Base-by-base conservation (phyloP, 2,797 vertebrate genomes). In the Dallia pectoralis region DNA sequence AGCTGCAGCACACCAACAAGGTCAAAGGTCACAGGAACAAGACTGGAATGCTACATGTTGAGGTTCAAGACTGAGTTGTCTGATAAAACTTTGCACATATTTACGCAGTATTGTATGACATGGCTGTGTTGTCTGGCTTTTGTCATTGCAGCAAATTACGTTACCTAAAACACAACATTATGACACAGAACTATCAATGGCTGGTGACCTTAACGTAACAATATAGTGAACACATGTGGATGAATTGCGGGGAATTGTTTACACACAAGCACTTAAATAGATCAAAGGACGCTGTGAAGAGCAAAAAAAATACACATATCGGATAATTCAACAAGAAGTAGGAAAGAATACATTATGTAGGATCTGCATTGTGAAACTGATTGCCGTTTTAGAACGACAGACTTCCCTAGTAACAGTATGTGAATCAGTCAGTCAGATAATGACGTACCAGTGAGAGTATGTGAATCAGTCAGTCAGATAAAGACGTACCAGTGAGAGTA, bases 401-500 rank as follows among this genome's bases (percentile, higher is more conserved):
- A 40, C 36, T 40, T 40, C 36, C 36, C 33, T n/a, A n/a, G n/a
- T n/a, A n/a, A n/a, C n/a, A n/a, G 51, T 56, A 19, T 29, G 61
- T 33, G n/a, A n/a, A n/a, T n/a, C n/a, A n/a, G n/a, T n/a, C n/a
- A n/a, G n/a, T n/a, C n/a, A n/a, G n/a, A n/a, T n/a, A n/a, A n/a
- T n/a, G n/a, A n/a, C n/a, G n/a, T n/a, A n/a, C n/a, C n/a, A n/a
- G n/a, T n/a, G n/a, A n/a, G n/a, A n/a, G n/a, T n/a, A 53, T 51
- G 6, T n/a, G 32, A 71, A 22, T 71, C 29, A 69, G 27, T 3
- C 19, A 22, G 32, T 56, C 51, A 56, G 0, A 30, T 4, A 0
- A 40, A 63, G 71, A 93, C 96, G 89, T 93, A 99, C 97, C 97
- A 83, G 94, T 95, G 78, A 98, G 95, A 22, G 40, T 64, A 3